Evolutionary conservation across 2,797 vertebrate species (phyloP), one percentile per base, ranked within the genome.

Genomic region (Gobio occitaniae): DNA sequence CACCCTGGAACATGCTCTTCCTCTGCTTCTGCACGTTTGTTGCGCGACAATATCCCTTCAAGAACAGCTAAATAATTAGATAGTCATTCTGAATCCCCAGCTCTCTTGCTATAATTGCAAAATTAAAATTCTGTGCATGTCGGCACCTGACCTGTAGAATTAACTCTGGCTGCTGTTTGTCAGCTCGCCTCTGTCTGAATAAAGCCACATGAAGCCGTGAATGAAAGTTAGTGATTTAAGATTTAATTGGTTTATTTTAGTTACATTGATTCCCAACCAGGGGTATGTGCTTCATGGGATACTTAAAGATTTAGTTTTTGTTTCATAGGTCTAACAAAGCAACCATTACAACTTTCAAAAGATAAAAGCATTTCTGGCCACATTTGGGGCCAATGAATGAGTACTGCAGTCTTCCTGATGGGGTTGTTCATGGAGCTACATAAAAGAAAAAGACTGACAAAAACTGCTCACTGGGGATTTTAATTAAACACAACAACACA

Each of bases 1-100:
- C 69, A 82, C 86, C 70, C 85, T 84, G 83, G 74, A 87, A 88
- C 69, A 82, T 82, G 83, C 75, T 84, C 72, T 80, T 84, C 74
- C 81, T 84, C 75, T 85, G 68, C 70, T 78, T 61, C 50, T 56
- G 25, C 72, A 83, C 44, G 19, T 81, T 65, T 79, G 47, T 54
- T 86, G 44, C 52, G 16, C 9, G 3, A 63, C 65, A 69, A 61
- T 78, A 44, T 79, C 78, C 74, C 68, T 86, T 81, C 29, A 52
- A 80, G 82, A 75, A 78, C 48, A 78, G 59, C 71, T 10, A 61
- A 80, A 85, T 79, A 84, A 88, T 85, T 86, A 75, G 80, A 47
- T 17, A 29, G 25, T 65, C 13, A 63, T 81, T 84, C 48, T 47
- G 78, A 76, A 54, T 56, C 36, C 76, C 81, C 77, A 47, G 59